phyloP scores from a whole-genome alignment of 1,140 invertebrate species.

The Drosophila aff. region DNA sequence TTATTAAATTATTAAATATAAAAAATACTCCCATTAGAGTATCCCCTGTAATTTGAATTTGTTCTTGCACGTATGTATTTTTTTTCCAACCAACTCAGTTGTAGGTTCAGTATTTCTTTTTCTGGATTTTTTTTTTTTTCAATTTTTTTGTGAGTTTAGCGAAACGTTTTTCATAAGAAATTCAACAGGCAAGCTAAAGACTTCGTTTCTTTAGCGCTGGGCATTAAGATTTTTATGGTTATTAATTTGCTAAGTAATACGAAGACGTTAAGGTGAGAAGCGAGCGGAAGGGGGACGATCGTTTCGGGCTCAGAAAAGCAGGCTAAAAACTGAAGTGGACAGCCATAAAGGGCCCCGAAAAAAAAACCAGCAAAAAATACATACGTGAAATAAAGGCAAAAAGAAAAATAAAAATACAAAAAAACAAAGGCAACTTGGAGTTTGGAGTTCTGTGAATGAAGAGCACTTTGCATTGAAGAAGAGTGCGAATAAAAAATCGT shows the following conservation, averaged over 20 bases:
- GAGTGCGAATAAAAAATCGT: constrained; percentile 18
- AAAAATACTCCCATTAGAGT: neutral
- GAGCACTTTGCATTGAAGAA: constrained; percentile 78
- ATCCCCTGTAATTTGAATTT: constrained; percentile 1
- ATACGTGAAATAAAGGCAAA: constrained; percentile 4
- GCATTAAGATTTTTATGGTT: constrained; percentile 83
- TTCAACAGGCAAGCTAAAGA: constrained; percentile 80
- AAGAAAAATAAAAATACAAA: constrained; percentile 5
- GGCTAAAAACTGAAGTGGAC: constrained; percentile 37
- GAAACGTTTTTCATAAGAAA: constrained; percentile 79
- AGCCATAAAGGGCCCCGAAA: constrained; percentile 24
- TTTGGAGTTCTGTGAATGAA: constrained; percentile 76
- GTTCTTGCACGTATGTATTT: constrained; percentile 8
- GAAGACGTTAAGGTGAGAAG: constrained; percentile 57
- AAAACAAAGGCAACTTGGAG: constrained; percentile 12
- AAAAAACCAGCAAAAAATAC: constrained; percentile 19
- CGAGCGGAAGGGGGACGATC: constrained; percentile 23
- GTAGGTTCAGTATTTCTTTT: constrained; percentile 40
- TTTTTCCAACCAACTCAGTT: constrained; percentile 48
- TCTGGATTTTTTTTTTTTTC: constrained; percentile 17
- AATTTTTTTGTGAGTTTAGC: constrained; percentile 37
- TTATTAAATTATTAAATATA: neutral
- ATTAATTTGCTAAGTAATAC: constrained; percentile 83
- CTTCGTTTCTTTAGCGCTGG: constrained; percentile 75
- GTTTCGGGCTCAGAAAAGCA: constrained; percentile 26